Conservation (phyloP, 2,888 invertebrate species). For the Zygaena filipendulae region DNA sequence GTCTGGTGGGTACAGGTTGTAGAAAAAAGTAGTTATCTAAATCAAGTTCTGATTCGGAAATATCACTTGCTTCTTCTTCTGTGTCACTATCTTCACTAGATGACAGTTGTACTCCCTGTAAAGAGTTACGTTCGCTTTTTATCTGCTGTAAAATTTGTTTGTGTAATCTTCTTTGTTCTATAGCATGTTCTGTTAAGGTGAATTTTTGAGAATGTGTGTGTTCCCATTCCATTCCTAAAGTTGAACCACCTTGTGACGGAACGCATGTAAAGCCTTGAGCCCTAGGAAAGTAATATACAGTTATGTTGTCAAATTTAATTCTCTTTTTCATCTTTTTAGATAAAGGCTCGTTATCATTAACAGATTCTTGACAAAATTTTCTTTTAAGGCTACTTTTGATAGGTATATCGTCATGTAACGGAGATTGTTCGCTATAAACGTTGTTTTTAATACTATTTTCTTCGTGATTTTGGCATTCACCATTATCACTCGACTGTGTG, state of each 20-base stretch:
- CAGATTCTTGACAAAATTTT: constrained; percentile 45
- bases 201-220: constrained; percentile 80
- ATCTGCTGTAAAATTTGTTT: constrained; percentile 81
- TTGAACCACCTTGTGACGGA: constrained; percentile 90
- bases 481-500: constrained; percentile 5
- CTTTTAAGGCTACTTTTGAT: constrained; percentile 76
- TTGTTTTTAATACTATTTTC: constrained; percentile 19
- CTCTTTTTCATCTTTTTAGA: constrained; percentile 78
- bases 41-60: constrained; percentile 85
- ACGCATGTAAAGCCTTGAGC: constrained; percentile 93
- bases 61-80: constrained; percentile 85
- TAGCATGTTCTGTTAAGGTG: constrained; percentile 87
- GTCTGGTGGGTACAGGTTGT: constrained; percentile 92
- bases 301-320: constrained; percentile 91
- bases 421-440: not conserved
- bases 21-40: constrained; percentile 91
- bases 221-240: constrained; percentile 89
- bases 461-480: constrained; percentile 20
- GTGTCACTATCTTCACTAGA: constrained; percentile 87
- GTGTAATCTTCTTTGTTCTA: constrained; percentile 89
- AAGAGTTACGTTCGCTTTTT: constrained; percentile 74
- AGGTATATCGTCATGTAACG: constrained; percentile 25
- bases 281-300: constrained; percentile 94
- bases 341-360: constrained; percentile 51
- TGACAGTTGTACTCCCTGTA: constrained; percentile 68